Evolutionary conservation across 64 coral and sea anemone genomes (phyloP), one percentile per base, ranked within the genome.

Genomic region (Anthopleura sola): DNA sequence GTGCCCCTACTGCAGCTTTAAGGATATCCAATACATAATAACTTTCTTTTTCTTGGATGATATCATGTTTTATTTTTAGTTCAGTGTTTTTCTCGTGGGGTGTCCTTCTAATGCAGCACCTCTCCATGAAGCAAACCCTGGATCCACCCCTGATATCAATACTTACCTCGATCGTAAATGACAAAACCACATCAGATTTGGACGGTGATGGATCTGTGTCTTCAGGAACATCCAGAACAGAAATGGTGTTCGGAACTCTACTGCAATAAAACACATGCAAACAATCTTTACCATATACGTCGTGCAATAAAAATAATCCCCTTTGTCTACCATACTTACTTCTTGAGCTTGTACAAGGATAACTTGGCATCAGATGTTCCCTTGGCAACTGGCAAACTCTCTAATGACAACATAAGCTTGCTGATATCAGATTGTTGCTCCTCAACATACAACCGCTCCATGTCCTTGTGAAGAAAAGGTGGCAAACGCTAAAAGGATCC

Each of bases 121-220:
- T n/a, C n/a, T n/a, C n/a, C n/a, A n/a, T n/a, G n/a, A n/a, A n/a
- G n/a, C n/a, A n/a, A n/a, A n/a, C n/a, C n/a, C n/a, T n/a, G n/a
- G n/a, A n/a, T n/a, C n/a, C n/a, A n/a, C n/a, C n/a, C n/a, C n/a
- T n/a, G n/a, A n/a, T n/a, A 44, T 44, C 40, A 44, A 20, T 40
- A 37, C 75, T 49, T 88, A 98, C 95, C 87, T 98, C 96, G 76
- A 98, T 94, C 37, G 96, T 98, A 68, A 98, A 98, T 83, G 93
- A 94, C 79, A 98, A 75, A 16, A 98, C 93, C 64, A 98, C 92
- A 87, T 98, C 96, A 44, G 89, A 94, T 82, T 91, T 94, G 49
- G 96, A 91, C 26, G 94, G 50, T 36, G 80, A 40, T 36, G 86
- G 87, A 49, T 98, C 92, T 14, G 80, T 29, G 17, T 98, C 96